These are phyloP conservation scores for Tortrix viridana DNA, from an alignment of 2,888 invertebrate species.

Conservation along the genomic window DNA sequence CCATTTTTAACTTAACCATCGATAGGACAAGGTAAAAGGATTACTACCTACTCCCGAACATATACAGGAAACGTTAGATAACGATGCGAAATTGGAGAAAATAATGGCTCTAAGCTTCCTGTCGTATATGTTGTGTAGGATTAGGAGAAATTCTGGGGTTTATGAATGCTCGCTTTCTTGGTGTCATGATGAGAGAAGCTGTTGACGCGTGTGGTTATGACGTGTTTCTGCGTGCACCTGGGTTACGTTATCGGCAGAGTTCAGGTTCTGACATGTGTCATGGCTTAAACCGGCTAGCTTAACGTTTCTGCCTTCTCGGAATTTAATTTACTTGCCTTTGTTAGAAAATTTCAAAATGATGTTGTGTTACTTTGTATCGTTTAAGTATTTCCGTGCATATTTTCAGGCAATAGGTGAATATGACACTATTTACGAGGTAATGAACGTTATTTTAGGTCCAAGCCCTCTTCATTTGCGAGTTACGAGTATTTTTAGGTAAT, in stretches of 20 bases:
- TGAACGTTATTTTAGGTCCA: no score
- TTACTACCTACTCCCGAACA: constrained; percentile 20
- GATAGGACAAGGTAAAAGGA: constrained; percentile 31
- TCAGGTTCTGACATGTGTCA: constrained; percentile 37
- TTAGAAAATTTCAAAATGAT: neutral
- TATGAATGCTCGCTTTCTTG: constrained; percentile 17
- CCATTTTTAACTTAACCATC: constrained; percentile 30
- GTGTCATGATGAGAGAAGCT: constrained; percentile 16
- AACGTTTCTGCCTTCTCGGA: neutral
- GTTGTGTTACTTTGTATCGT: no score
- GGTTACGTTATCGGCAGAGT: constrained; percentile 24
- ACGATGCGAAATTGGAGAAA: constrained; percentile 25
- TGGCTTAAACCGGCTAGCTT: constrained; percentile 39
- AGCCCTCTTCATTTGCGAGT: no score
- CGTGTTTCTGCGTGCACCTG: constrained; percentile 8
- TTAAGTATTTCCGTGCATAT: no score
- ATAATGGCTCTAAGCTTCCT: constrained; percentile 31
- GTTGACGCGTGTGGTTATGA: constrained; percentile 5
- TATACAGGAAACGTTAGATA: constrained; percentile 23
- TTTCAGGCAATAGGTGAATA: no score
- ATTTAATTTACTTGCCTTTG: neutral
- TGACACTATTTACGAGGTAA: no score
- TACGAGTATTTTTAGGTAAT: no score
- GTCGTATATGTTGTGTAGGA: constrained; percentile 28
- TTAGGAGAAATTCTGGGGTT: constrained; percentile 26